These are phyloP conservation scores for Ectemnius lituratus DNA, from an alignment of 2,888 invertebrate genomes.

Conservation along the genomic window DNA sequence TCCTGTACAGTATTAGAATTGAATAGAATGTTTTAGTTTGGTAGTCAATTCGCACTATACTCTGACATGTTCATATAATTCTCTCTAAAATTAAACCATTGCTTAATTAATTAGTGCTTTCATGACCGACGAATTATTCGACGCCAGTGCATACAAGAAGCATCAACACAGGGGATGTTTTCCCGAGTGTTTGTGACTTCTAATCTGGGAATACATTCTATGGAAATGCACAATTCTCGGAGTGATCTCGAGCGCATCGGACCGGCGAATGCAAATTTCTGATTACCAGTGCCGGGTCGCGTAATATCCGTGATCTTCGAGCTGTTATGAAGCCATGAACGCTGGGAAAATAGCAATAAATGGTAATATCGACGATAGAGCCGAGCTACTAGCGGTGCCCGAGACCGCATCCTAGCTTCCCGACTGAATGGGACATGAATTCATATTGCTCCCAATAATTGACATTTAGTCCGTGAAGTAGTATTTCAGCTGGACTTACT, in stretches of 20 bases:
- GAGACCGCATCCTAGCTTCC: background rate
- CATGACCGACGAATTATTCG: too few relatives aligned
- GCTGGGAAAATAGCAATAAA: conserved; percentile 31
- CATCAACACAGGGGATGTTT: too few relatives aligned
- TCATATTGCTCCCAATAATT: conserved; percentile 30
- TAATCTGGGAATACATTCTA: background rate
- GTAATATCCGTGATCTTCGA: conserved; percentile 19
- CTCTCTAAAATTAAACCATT: too few relatives aligned
- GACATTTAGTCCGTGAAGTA: conserved; percentile 6
- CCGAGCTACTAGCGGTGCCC: background rate
- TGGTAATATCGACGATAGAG: conserved; percentile 28
- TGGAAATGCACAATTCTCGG: conserved; percentile 20
- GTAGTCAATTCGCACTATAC: too few relatives aligned
- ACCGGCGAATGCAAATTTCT: conserved; percentile 47
- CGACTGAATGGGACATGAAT: conserved; percentile 9
- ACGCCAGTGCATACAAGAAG: too few relatives aligned
- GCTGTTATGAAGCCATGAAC: conserved; percentile 19
- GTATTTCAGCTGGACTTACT: background rate
- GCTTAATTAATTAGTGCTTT: too few relatives aligned
- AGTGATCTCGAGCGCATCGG: conserved; percentile 28
- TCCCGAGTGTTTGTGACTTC: too few relatives aligned
- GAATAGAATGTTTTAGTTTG: too few relatives aligned
- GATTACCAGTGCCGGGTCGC: conserved; percentile 34
- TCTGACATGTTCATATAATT: too few relatives aligned
- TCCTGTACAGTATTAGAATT: too few relatives aligned